phyloP scores from a whole-genome alignment of 2,888 invertebrate genomes.

The Tupiocoris notatus region DNA sequence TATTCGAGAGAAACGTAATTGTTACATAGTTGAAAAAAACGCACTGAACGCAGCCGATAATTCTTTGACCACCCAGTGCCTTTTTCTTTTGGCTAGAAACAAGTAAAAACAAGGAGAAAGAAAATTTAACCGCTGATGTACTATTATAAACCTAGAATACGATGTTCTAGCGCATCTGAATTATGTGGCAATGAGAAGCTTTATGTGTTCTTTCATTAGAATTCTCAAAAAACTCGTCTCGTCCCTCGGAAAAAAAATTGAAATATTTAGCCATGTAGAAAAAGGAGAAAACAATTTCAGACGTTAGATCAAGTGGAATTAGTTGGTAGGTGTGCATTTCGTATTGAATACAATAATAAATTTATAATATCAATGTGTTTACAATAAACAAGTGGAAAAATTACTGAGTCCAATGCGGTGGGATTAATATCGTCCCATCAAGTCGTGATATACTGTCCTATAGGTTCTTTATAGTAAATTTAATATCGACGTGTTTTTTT shows the following conservation, averaged over 20 bases:
- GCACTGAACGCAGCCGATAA: constrained; percentile 16
- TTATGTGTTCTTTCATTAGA: constrained; percentile 9
- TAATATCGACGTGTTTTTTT: neutral
- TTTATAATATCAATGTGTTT: constrained; percentile 12
- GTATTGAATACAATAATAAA: neutral
- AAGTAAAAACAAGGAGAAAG: neutral
- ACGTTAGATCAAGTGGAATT: neutral
- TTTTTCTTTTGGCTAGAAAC: constrained; percentile 28
- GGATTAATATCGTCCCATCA: neutral
- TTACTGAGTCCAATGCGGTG: constrained; percentile 2
- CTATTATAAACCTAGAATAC: neutral
- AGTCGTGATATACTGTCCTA: constrained; percentile 36
- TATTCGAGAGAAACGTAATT: neutral
- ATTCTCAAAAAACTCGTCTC: neutral
- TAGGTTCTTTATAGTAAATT: neutral
- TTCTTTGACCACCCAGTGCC: constrained; percentile 35
- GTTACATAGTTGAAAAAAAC: constrained; percentile 3
- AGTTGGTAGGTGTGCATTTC: neutral
- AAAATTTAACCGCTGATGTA: neutral
- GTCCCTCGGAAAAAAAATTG: constrained; percentile 13
- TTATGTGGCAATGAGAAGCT: neutral
- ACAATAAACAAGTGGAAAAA: constrained; percentile 7
- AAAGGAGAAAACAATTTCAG: neutral
- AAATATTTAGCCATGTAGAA: neutral
- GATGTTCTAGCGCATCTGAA: neutral